Conservation (phyloP, 1,140 invertebrate genomes). For the Halotydeus destructor region DNA sequence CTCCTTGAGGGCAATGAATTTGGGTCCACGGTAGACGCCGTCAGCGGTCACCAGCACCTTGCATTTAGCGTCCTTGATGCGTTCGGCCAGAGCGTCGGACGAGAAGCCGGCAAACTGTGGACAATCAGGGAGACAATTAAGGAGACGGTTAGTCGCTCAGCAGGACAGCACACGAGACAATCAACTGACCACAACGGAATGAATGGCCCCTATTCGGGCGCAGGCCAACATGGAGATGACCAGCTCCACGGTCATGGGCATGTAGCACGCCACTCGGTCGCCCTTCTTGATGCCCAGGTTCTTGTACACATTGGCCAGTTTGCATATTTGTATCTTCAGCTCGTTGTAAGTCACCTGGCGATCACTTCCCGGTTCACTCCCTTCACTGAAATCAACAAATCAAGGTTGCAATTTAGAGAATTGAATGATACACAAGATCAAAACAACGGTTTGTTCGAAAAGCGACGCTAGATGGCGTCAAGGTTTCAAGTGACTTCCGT, state of each 20-base stretch:
- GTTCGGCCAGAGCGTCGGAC: slow-evolving; percentile 68
- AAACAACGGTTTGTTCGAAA: too few relatives aligned
- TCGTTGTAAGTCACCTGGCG: slow-evolving; percentile 69
- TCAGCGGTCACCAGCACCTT: slow-evolving; percentile 65
- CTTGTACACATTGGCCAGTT: slow-evolving; percentile 67
- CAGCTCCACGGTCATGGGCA: slow-evolving; percentile 94
- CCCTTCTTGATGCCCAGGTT: slow-evolving; percentile 40
- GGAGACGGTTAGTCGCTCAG: neutral
- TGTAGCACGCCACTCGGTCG: slow-evolving; percentile 83
- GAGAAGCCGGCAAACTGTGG: slow-evolving; percentile 78
- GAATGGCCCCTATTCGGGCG: slow-evolving; percentile 76
- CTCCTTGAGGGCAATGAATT: slow-evolving; percentile 58
- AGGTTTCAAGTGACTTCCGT: too few relatives aligned
- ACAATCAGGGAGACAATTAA: neutral
- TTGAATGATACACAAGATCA: too few relatives aligned
- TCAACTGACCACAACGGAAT: slow-evolving; percentile 67
- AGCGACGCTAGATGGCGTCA: too few relatives aligned
- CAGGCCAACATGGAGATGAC: slow-evolving; percentile 87
- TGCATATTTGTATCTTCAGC: slow-evolving; percentile 65
- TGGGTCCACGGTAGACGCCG: slow-evolving; percentile 71
- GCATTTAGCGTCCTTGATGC: slow-evolving; percentile 69
- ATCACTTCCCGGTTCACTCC: slow-evolving; percentile 77
- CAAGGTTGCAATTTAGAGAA: neutral
- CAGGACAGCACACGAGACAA: neutral
- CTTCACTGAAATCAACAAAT: slow-evolving; percentile 43